Evolutionary conservation across 2,113 vertebrate genomes (phyloP), one percentile per base, ranked within the genome.

Genomic region (Mormyrus lacerda): DNA sequence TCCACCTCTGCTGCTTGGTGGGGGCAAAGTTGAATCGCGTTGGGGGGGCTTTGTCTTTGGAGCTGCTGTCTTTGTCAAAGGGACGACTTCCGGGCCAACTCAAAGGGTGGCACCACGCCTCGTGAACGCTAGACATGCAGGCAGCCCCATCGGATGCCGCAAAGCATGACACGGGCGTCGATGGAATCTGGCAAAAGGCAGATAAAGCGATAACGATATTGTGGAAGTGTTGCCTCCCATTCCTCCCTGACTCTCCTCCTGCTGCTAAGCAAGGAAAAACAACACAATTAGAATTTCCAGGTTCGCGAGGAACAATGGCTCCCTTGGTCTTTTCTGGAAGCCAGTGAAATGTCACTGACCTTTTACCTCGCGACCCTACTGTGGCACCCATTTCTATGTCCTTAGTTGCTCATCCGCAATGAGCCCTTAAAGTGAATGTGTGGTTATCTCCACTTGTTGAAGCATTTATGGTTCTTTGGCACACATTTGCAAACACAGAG

Each of bases 251-350:
- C 50, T 84, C 39, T 5, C 21, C 69, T n/a, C 7, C 27, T 47
- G 27, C 47, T 69, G n/a, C 27, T 79, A 53, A 88, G 35, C 35
- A 27, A 31, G 11, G 42, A 19, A 61, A 53, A 55, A n/a, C 21
- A 65, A 31, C 24, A 31, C 89, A 89, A 73, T 89, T 48, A 89
- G 21, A 61, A 51, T 39, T 45, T 76, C 21, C 58, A 51, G 58
- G 45, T 48, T 27, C 31, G 53, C 2, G 44, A 39, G 8, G 35
- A 85, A 89, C 51, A 65, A 86, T 44, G 1, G 15, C 61, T 35
- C 39, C 31, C 65, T 79, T 53, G 73, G 45, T 87, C 65, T 35
- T 65, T 13, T 87, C 13, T 50, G 85, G 58, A 76, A 42, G 7
- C 27, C 9, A 19, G 3, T 42, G 44, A 35, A 55, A 53, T 69